Evolutionary conservation across 2,888 invertebrate species (phyloP).

Genomic region (Drosophila niveifrons): DNA sequence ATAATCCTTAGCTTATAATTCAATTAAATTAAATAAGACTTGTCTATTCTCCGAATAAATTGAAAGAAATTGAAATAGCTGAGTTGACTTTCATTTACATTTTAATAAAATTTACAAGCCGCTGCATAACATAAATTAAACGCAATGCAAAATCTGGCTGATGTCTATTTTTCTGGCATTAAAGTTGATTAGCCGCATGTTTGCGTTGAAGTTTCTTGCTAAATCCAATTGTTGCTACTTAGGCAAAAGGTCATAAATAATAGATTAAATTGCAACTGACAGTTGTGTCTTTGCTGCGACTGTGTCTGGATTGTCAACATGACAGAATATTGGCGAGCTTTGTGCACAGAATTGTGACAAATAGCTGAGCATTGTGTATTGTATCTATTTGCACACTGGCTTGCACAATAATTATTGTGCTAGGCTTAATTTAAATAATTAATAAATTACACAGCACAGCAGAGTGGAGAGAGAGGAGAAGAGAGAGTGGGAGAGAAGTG

Average conservation of each 20-base stretch:
- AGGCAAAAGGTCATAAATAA: conserved; percentile 22
- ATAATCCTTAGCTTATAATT: too few relatives aligned
- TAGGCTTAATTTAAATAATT: conserved; percentile 76
- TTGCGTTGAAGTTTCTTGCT: neutral
- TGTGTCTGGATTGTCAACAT: conserved; percentile 18
- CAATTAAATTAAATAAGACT: too few relatives aligned
- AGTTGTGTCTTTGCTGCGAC: conserved; percentile 8
- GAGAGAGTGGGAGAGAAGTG: conserved; percentile 4
- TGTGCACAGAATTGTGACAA: conserved; percentile 31
- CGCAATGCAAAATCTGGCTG: neutral
- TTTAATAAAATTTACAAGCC: neutral
- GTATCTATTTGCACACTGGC: conserved; percentile 39
- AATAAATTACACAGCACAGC: conserved; percentile 70
- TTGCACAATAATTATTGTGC: conserved; percentile 59
- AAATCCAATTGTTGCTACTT: conserved; percentile 13
- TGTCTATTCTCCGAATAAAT: too few relatives aligned
- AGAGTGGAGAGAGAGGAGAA: neutral
- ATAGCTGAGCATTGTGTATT: conserved; percentile 20
- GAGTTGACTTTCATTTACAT: too few relatives aligned
- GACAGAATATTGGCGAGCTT: conserved; percentile 12
- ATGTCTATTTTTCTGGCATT: neutral
- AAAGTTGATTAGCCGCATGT: neutral
- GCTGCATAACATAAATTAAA: neutral
- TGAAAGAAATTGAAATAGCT: too few relatives aligned
- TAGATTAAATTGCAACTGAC: conserved; percentile 29